Conservation (phyloP, 1,140 invertebrate species). For the Sitodiplosis mosellana region DNA sequence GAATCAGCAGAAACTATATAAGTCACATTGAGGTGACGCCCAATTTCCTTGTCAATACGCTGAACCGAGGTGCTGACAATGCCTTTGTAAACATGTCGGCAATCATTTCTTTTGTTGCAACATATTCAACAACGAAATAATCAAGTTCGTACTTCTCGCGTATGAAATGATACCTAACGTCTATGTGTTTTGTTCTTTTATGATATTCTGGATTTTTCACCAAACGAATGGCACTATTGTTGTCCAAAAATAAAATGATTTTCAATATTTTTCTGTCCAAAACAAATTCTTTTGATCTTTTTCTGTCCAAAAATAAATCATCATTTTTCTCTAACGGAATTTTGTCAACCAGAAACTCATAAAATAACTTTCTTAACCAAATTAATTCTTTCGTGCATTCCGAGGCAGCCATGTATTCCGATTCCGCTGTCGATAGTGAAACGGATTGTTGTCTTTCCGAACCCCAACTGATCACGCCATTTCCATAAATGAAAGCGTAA, state of each 20-base stretch:
- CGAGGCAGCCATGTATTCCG: conserved; percentile 24
- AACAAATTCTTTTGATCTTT: too few relatives aligned
- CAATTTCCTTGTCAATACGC: too few relatives aligned
- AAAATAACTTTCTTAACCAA: conserved; percentile 13
- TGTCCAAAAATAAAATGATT: too few relatives aligned
- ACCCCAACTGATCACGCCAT: conserved; percentile 16
- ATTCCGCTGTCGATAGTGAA: conserved; percentile 22
- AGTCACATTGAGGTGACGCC: too few relatives aligned
- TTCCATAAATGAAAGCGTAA: conserved; percentile 16
- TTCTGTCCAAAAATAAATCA: too few relatives aligned
- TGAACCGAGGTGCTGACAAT: too few relatives aligned
- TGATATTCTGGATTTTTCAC: conserved; percentile 7
- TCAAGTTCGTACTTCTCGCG: not conserved
- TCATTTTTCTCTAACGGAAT: not conserved
- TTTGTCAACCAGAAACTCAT: not conserved
- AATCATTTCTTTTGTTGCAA: not conserved
- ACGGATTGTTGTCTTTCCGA: conserved; percentile 18
- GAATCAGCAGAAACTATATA: too few relatives aligned
- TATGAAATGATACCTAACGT: conserved; percentile 4
- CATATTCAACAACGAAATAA: not conserved
- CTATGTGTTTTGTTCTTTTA: conserved; percentile 9
- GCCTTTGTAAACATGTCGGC: conserved; percentile 1
- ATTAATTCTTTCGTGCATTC: conserved; percentile 22
- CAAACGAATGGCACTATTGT: too few relatives aligned
- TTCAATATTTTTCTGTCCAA: too few relatives aligned